phyloP scores from a whole-genome alignment of 2,797 vertebrate genomes.

The Australoheros facetus region DNA sequence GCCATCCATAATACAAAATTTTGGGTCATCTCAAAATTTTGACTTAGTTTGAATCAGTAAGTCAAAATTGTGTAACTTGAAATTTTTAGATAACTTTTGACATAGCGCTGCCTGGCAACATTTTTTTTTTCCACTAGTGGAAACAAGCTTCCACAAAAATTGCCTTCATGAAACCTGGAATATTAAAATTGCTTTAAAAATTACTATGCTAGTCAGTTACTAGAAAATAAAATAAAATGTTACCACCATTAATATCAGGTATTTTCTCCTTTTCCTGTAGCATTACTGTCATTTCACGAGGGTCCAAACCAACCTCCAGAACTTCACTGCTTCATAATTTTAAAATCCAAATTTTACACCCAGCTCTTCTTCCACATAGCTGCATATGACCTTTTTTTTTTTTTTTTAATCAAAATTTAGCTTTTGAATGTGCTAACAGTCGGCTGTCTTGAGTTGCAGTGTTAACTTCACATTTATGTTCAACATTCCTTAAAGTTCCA shows the following conservation, averaged over 20 bases:
- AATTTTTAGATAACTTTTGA: too few relatives aligned
- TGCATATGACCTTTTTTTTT: background rate
- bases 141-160: background rate
- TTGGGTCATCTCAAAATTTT: too few relatives aligned
- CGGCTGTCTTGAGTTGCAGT: background rate
- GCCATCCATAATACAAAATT: too few relatives aligned
- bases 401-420: background rate
- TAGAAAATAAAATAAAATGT: background rate
- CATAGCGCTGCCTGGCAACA: too few relatives aligned
- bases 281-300: background rate
- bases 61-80: too few relatives aligned
- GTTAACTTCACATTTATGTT: slow-evolving; percentile 8
- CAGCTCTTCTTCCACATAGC: background rate
- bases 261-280: background rate
- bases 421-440: slow-evolving; percentile 28
- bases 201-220: background rate
- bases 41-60: too few relatives aligned
- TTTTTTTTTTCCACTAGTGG: background rate
- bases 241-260: background rate
- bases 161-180: background rate
- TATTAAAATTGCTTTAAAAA: background rate
- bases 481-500: slow-evolving; percentile 65
- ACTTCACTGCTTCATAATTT: background rate
- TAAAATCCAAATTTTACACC: background rate
- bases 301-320: background rate